Evolutionary conservation across 1,140 invertebrate genomes (phyloP).

Genomic region (Aphelenchoides fujianensis): DNA sequence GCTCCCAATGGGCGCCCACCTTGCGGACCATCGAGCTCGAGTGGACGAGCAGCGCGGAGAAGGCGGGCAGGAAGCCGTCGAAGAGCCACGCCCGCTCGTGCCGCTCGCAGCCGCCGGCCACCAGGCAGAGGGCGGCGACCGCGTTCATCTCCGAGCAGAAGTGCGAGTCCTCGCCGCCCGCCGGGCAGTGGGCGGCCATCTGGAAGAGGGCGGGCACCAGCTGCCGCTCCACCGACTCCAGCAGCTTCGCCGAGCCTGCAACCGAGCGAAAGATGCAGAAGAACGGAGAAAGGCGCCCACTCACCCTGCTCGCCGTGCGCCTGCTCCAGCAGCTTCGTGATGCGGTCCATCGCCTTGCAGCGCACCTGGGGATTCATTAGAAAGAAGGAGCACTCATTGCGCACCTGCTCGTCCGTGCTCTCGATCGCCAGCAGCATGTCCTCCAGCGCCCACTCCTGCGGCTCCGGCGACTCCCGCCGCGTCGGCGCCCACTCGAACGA

Average conservation of each 20-base stretch:
- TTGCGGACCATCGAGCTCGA: conserved; percentile 14
- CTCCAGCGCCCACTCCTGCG: too few species aligned
- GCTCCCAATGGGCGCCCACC: background rate
- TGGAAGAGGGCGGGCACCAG: background rate
- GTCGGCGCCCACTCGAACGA: too few species aligned
- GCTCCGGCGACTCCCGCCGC: too few species aligned
- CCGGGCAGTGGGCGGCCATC: background rate
- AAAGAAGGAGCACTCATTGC: too few species aligned
- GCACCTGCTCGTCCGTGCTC: too few species aligned
- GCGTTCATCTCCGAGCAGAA: background rate
- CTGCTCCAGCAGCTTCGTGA: background rate
- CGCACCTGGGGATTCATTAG: too few species aligned
- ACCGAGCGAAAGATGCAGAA: background rate
- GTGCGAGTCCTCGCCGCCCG: background rate
- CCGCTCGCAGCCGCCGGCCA: conserved; percentile 14
- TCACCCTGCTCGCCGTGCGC: background rate
- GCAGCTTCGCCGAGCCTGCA: background rate
- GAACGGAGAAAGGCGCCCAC: background rate
- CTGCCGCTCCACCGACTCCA: background rate
- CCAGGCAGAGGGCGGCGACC: background rate
- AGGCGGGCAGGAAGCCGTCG: conserved; percentile 28
- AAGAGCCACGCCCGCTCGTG: conserved; percentile 37
- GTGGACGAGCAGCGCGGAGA: conserved; percentile 23
- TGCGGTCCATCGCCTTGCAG: background rate
- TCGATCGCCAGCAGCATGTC: too few species aligned